Evolutionary conservation across 2,888 invertebrate species (phyloP).

Genomic region (Pheosia gnoma): DNA sequence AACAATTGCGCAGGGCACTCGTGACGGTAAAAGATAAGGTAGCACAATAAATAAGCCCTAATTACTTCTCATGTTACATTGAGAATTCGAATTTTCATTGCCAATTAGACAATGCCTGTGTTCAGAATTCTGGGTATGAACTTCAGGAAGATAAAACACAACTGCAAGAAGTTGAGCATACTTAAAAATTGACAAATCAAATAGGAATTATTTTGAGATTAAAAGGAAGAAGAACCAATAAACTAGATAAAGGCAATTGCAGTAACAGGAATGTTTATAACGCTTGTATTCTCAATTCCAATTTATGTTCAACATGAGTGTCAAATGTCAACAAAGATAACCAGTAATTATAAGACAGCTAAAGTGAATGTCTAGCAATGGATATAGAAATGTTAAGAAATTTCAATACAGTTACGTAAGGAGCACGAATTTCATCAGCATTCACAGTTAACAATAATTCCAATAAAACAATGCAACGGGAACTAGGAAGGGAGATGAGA

Average conservation of each 20-base stretch:
- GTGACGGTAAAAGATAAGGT: constrained; percentile 71
- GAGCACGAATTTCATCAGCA: constrained; percentile 19
- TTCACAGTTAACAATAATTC: constrained; percentile 9
- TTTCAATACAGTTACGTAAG: constrained; percentile 14
- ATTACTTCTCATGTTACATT: constrained; percentile 75
- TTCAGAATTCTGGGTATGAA: constrained; percentile 1
- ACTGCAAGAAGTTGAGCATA: background rate
- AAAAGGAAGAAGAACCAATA: too few relatives aligned
- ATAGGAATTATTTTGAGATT: too few relatives aligned
- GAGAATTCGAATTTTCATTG: constrained; percentile 54
- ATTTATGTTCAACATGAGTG: too few relatives aligned
- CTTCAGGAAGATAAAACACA: background rate
- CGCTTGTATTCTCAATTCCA: too few relatives aligned
- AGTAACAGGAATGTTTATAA: too few relatives aligned
- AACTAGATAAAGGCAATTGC: too few relatives aligned
- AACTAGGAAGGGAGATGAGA: constrained; percentile 31
- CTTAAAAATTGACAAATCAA: too few relatives aligned
- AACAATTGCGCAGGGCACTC: constrained; percentile 57
- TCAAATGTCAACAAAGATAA: too few relatives aligned
- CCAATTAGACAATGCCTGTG: constrained; percentile 57
- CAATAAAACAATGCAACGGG: constrained; percentile 28
- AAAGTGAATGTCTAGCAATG: too few relatives aligned
- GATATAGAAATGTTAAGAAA: constrained; percentile 4
- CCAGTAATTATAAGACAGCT: too few relatives aligned
- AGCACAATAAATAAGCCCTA: constrained; percentile 74